These are phyloP conservation scores for Microctonus aethiopoides DNA, from an alignment of 2,888 invertebrate genomes.

Conservation along the genomic window DNA sequence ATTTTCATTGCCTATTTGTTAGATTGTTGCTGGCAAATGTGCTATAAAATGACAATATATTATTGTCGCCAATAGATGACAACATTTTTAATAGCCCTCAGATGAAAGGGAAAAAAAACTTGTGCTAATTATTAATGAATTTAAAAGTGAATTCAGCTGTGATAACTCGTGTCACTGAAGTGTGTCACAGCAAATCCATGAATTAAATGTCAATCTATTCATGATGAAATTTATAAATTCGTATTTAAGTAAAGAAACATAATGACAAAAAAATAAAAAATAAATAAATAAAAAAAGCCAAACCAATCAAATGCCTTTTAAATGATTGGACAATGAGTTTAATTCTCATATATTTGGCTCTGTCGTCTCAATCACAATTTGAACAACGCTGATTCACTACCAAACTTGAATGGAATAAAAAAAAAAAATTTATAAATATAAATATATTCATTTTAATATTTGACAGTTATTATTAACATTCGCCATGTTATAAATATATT, in stretches of 20 bases:
- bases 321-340: constrained; percentile 17
- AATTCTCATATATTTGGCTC: constrained; percentile 10
- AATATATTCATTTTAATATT: neutral
- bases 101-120: no score
- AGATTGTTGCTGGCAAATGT: no score
- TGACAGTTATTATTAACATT: neutral
- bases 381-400: neutral
- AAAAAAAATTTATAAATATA: neutral
- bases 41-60: no score
- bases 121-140: no score
- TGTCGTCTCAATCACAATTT: neutral
- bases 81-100: no score
- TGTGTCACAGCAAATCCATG: no score
- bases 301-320: constrained; percentile 9
- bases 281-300: neutral
- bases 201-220: neutral
- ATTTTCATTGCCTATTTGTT: no score
- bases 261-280: neutral
- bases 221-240: neutral
- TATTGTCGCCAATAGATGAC: no score
- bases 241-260: neutral
- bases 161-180: no score
- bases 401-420: neutral
- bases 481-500: neutral
- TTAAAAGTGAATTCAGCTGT: no score